phyloP scores from a whole-genome alignment of 2,888 invertebrate genomes.

The Mallateleia sp. region DNA sequence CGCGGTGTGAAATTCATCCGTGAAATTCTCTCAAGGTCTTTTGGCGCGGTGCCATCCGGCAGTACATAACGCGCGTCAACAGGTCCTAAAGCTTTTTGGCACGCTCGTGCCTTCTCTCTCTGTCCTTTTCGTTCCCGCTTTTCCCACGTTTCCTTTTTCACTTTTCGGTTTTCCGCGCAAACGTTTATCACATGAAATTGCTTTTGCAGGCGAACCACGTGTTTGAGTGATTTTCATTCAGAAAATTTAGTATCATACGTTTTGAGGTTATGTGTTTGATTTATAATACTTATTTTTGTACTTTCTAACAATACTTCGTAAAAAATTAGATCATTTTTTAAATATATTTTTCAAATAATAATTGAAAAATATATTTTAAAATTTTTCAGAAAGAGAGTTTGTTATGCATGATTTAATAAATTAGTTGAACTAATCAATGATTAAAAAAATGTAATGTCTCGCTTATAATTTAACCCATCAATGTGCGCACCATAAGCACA shows the following conservation, averaged over 20 bases:
- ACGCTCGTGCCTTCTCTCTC: conserved; percentile 65
- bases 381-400: too few relatives aligned
- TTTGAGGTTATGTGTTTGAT: too few relatives aligned
- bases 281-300: too few relatives aligned
- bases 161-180: conserved; percentile 70
- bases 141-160: conserved; percentile 49
- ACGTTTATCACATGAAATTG: conserved; percentile 70
- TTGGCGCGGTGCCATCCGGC: conserved; percentile 77
- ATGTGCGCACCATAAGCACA: too few relatives aligned
- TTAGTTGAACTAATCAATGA: too few relatives aligned
- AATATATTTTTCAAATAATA: too few relatives aligned
- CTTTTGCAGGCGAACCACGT: conserved; percentile 63
- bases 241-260: background rate
- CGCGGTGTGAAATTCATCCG: conserved; percentile 74
- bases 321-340: too few relatives aligned
- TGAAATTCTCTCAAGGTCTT: conserved; percentile 79
- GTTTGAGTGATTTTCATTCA: conserved; percentile 42
- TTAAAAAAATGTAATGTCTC: too few relatives aligned
- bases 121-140: conserved; percentile 32
- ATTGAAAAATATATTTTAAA: too few relatives aligned
- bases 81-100: conserved; percentile 79
- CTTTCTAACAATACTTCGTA: too few relatives aligned
- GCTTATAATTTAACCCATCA: too few relatives aligned
- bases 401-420: too few relatives aligned
- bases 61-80: conserved; percentile 77